Conservation (phyloP, 2,113 vertebrate genomes). For the Speoplatyrhinus poulsoni region DNA sequence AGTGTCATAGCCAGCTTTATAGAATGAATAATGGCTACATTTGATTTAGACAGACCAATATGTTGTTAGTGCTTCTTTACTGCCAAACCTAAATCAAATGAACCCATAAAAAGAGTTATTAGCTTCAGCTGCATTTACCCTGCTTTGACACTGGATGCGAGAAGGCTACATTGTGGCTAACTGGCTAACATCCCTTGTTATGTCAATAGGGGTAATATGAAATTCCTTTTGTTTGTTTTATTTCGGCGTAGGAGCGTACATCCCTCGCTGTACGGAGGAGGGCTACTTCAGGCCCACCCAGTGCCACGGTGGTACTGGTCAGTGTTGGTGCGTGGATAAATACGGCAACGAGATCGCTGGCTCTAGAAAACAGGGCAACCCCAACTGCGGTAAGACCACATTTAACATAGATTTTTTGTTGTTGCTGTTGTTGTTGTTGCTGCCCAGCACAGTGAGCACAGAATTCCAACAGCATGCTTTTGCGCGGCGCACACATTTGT, state of each 20-base stretch:
- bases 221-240: not conserved
- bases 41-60: too few relatives aligned
- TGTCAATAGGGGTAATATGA: too few relatives aligned
- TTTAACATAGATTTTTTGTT: not conserved
- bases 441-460: too few relatives aligned
- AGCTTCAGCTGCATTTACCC: too few relatives aligned
- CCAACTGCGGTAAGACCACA: slow-evolving; percentile 86
- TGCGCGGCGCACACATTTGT: too few relatives aligned
- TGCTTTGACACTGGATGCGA: slow-evolving; percentile 10
- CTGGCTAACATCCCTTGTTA: slow-evolving; percentile 11
- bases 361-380: slow-evolving; percentile 90
- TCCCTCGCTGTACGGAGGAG: slow-evolving; percentile 91
- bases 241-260: slow-evolving; percentile 81
- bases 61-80: too few relatives aligned
- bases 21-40: too few relatives aligned
- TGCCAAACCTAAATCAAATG: too few relatives aligned
- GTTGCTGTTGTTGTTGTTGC: too few relatives aligned
- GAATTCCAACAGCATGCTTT: too few relatives aligned
- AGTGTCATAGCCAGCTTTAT: too few relatives aligned
- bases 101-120: too few relatives aligned
- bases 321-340: slow-evolving; percentile 98
- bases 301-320: slow-evolving; percentile 90
- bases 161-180: not conserved
- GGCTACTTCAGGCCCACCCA: slow-evolving; percentile 95
- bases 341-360: slow-evolving; percentile 95